Conservation (phyloP, 2,888 invertebrate genomes). For the Cheilosia impressa region DNA sequence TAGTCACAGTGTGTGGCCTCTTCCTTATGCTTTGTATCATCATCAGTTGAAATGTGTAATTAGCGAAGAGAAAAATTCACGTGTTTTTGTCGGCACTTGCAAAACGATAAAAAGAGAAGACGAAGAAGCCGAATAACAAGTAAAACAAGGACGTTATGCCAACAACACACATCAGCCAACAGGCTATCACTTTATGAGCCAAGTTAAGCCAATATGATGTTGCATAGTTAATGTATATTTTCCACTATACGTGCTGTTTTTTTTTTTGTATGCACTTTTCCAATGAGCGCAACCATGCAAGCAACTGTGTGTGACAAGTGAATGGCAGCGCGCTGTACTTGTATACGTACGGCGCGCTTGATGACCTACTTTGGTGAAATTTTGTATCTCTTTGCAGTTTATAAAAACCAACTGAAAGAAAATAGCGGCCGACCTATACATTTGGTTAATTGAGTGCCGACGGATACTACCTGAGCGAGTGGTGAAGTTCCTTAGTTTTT, state of each 20-base stretch:
- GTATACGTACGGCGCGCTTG: slow-evolving; percentile 34
- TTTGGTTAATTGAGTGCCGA: slow-evolving; percentile 11
- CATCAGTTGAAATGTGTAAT: neutral
- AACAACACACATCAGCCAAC: slow-evolving; percentile 34
- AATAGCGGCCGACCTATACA: neutral
- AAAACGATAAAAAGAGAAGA: neutral
- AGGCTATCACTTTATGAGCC: slow-evolving; percentile 47
- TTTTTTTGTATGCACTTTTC: slow-evolving; percentile 19
- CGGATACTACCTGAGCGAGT: neutral
- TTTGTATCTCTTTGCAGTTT: slow-evolving; percentile 37
- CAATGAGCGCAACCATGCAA: slow-evolving; percentile 36
- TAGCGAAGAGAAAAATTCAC: slow-evolving; percentile 4
- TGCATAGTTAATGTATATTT: slow-evolving; percentile 36
- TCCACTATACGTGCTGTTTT: slow-evolving; percentile 3
- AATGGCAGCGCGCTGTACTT: slow-evolving; percentile 48
- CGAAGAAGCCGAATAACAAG: slow-evolving; percentile 7
- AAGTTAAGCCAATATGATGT: slow-evolving; percentile 30
- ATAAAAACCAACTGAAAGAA: slow-evolving; percentile 3
- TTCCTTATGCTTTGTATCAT: slow-evolving; percentile 7
- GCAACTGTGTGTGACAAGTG: slow-evolving; percentile 63
- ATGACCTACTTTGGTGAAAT: slow-evolving; percentile 66
- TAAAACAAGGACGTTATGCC: slow-evolving; percentile 65
- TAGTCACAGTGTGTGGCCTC: neutral
- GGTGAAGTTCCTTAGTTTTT: neutral
- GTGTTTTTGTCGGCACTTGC: slow-evolving; percentile 2